Evolutionary conservation across 2,113 vertebrate genomes (phyloP), one percentile per base, ranked within the genome.

Genomic region (Prolemur simus): DNA sequence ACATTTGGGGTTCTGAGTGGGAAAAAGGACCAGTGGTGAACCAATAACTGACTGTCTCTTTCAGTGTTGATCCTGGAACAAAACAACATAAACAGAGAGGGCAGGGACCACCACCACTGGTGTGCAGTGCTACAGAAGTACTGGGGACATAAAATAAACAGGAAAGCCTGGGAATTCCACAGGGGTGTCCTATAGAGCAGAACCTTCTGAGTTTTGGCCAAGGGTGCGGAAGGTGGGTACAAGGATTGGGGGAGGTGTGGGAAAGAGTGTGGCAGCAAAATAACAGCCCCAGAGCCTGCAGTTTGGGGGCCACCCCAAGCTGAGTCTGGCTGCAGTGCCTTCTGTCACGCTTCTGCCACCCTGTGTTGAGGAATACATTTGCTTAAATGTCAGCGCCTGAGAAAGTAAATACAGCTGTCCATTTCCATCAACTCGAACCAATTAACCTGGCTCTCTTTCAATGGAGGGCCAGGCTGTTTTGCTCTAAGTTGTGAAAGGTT

Each of bases 171-270:
- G 29, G 39, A 63, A 73, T n/a, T 56, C 39, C 17, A 13, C 92
- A 71, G 23, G 20, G 45, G 5, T 49, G n/a, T 10, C 42, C 37
- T 15, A 6, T 15, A 21, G 20, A 82, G 27, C 56, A 92, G 83
- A 88, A 56, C 23, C 63, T 32, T 73, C 32, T 68, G 60, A 56
- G 71, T 99, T 94, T 52, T 99, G 98, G 99, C 99, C 0, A 99
- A 99, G 0, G 99, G 99, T 0, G 99, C 98, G 13, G 7, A 98
- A 98, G 0, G 98, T 98, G 0, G 99, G 99, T 96, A 98, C 99
- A 0, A 99, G 98, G 78, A 98, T 98, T 95, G 99, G 98, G 37
- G 95, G 34, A 78, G 39, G 69, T 1, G 1, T 52, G 4, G 20
- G 21, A n/a, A 32, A 39, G 25, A 20, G 23, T 3, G 9, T n/a